phyloP scores from a whole-genome alignment of 2,888 invertebrate species.

The Lepidonotus clava region DNA sequence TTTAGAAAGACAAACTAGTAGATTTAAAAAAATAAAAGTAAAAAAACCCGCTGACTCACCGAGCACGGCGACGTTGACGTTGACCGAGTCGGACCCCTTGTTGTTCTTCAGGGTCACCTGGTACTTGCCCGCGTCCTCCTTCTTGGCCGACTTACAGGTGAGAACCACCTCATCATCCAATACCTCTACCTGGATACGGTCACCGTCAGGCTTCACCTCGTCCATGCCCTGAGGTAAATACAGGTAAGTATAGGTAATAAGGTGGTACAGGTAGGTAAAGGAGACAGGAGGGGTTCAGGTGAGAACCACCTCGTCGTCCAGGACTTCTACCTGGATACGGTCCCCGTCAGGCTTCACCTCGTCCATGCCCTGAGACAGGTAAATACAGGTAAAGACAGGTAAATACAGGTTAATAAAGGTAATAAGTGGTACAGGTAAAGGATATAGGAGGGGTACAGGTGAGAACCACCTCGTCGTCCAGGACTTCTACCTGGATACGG shows the following conservation, averaged over 20 bases:
- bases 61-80: slow-evolving; percentile 90
- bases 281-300: slow-evolving; percentile 77
- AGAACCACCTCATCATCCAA: slow-evolving; percentile 74
- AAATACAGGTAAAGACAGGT: too few relatives aligned
- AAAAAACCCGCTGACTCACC: too few relatives aligned
- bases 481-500: slow-evolving; percentile 87
- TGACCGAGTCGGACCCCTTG: slow-evolving; percentile 94
- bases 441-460: too few relatives aligned
- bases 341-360: slow-evolving; percentile 86
- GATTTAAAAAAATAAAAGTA: too few relatives aligned
- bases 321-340: slow-evolving; percentile 87
- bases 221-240: slow-evolving; percentile 86
- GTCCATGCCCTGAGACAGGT: slow-evolving; percentile 86
- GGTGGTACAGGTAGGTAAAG: neutral
- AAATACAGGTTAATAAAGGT: too few relatives aligned
- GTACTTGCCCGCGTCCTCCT: slow-evolving; percentile 95
- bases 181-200: slow-evolving; percentile 87
- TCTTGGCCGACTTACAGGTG: slow-evolving; percentile 88
- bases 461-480: slow-evolving; percentile 74
- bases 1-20: too few relatives aligned
- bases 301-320: slow-evolving; percentile 74
- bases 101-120: slow-evolving; percentile 93
- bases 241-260: neutral
- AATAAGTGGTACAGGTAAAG: too few relatives aligned
- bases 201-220: slow-evolving; percentile 86